Evolutionary conservation across 37 sponge, comb jelly and placozoan genomes (phyloP).

Genomic region (Beroe ovata): DNA sequence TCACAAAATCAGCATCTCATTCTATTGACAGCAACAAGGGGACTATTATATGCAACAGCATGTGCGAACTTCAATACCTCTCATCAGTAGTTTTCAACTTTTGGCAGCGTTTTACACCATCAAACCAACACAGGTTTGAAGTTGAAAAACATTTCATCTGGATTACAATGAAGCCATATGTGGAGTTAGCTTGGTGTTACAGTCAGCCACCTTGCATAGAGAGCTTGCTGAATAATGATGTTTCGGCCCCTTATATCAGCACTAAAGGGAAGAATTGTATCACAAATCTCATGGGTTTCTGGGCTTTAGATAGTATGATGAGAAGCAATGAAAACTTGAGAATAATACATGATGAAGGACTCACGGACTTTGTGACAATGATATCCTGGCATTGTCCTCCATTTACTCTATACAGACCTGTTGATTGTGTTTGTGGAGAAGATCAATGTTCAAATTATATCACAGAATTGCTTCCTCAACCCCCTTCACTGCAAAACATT

Average conservation of each 20-base stretch:
- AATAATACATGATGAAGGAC: constrained; percentile 16
- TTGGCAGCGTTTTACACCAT: neutral
- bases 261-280: neutral
- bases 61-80: neutral
- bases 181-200: constrained; percentile 24
- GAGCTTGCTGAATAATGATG: neutral
- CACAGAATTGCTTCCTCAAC: neutral
- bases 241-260: neutral
- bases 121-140: neutral
- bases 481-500: constrained; percentile 6
- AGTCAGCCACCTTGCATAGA: neutral
- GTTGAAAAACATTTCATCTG: neutral
- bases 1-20: neutral
- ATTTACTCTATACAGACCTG: neutral
- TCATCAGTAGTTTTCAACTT: neutral
- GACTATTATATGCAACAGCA: neutral
- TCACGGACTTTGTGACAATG: constrained; percentile 30
- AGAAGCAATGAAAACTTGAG: constrained; percentile 6
- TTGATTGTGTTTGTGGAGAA: neutral
- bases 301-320: constrained; percentile 20
- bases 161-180: constrained; percentile 40
- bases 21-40: neutral
- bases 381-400: constrained; percentile 11
- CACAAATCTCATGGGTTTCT: constrained; percentile 9
- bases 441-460: constrained; percentile 1